These are phyloP conservation scores for Escarpia spicata DNA, from an alignment of 2,888 invertebrate genomes.

Conservation along the genomic window DNA sequence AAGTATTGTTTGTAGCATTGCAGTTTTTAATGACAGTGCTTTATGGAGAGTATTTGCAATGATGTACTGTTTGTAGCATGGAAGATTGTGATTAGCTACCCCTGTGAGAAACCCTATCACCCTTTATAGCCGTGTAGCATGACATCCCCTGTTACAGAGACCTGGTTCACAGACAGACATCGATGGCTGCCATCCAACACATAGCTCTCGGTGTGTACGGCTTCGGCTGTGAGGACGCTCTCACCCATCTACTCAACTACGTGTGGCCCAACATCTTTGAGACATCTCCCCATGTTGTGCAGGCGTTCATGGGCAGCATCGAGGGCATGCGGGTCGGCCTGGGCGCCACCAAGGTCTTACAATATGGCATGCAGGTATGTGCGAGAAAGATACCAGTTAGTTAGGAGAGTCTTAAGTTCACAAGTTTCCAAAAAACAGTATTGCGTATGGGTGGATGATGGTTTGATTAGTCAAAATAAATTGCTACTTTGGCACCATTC, in stretches of 20 bases:
- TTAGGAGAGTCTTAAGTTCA: no score
- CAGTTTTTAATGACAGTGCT: no score
- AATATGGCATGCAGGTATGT: slow-evolving; percentile 90
- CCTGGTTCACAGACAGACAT: slow-evolving; percentile 97
- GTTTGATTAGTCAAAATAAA: no score
- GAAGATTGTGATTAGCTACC: background rate
- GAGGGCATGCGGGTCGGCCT: slow-evolving; percentile 96
- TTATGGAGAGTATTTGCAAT: no score
- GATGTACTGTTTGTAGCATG: background rate
- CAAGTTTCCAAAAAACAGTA: no score
- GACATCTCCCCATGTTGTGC: slow-evolving; percentile 98
- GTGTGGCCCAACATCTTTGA: slow-evolving; percentile 99
- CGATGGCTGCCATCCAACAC: slow-evolving; percentile 98
- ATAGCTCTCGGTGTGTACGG: slow-evolving; percentile 98
- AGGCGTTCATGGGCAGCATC: slow-evolving; percentile 99
- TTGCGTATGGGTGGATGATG: no score
- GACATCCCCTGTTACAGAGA: slow-evolving; percentile 73
- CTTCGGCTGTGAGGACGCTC: slow-evolving; percentile 98
- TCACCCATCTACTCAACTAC: slow-evolving; percentile 95
- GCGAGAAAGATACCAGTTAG: background rate
- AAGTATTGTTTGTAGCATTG: no score
- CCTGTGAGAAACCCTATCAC: no score
- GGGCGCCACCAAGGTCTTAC: slow-evolving; percentile 94
- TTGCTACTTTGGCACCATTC: no score
- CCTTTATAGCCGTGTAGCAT: background rate